These are phyloP conservation scores for Nixonia krombeini DNA, from an alignment of 1,140 invertebrate species.

Conservation along the genomic window DNA sequence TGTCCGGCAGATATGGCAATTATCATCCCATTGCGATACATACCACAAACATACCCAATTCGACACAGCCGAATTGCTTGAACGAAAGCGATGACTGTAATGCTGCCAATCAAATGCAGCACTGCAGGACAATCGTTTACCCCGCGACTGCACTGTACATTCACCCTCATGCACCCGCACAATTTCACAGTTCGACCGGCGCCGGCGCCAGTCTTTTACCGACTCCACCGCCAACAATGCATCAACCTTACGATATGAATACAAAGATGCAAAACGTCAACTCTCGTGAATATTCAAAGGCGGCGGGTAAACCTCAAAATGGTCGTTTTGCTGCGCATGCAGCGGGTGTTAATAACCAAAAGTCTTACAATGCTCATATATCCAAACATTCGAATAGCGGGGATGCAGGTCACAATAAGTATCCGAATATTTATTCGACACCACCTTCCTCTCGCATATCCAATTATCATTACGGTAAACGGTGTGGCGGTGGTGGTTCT, in stretches of 20 bases:
- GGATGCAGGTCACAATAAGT: not conserved
- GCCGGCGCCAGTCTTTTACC: slow-evolving; percentile 57
- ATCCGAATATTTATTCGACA: too few species aligned
- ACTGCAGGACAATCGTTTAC: slow-evolving; percentile 60
- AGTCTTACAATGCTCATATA: slow-evolving; percentile 8
- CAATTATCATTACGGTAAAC: slow-evolving; percentile 33
- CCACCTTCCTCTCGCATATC: slow-evolving; percentile 16
- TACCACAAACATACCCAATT: slow-evolving; percentile 40
- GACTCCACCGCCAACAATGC: slow-evolving; percentile 46
- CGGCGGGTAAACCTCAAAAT: slow-evolving; percentile 23
- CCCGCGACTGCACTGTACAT: slow-evolving; percentile 59
- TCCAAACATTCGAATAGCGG: slow-evolving; percentile 12
- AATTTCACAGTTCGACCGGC: slow-evolving; percentile 36
- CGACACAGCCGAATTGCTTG: slow-evolving; percentile 46
- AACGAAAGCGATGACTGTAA: slow-evolving; percentile 51
- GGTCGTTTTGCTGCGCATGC: slow-evolving; percentile 8
- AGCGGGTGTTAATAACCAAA: slow-evolving; percentile 2
- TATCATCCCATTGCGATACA: slow-evolving; percentile 60
- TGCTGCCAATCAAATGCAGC: slow-evolving; percentile 54
- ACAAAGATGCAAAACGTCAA: slow-evolving; percentile 24
- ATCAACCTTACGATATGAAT: slow-evolving; percentile 32
- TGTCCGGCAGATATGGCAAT: slow-evolving; percentile 58
- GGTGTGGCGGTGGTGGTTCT: too few species aligned
- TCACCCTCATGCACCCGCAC: slow-evolving; percentile 46
- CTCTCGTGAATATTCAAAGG: slow-evolving; percentile 39